These are phyloP conservation scores for Caerostris extrusa DNA, from an alignment of 1,140 invertebrate species.

Conservation along the genomic window DNA sequence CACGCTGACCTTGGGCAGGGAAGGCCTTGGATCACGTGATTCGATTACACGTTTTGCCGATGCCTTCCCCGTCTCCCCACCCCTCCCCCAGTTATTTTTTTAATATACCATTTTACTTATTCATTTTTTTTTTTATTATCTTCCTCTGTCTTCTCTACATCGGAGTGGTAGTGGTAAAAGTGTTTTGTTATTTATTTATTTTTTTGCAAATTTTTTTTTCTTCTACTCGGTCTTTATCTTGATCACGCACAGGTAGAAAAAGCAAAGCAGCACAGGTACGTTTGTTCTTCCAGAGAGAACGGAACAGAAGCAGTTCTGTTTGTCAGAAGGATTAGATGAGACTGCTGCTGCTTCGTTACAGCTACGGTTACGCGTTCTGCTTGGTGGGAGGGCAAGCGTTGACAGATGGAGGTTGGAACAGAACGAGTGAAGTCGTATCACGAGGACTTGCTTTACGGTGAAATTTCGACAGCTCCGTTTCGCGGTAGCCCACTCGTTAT, in stretches of 20 bases:
- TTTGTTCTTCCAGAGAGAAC: neutral
- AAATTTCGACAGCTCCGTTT: no score
- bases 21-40: conserved; percentile 52
- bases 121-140: neutral
- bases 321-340: neutral
- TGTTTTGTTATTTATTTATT: no score
- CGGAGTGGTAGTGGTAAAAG: neutral
- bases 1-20: conserved; percentile 26
- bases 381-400: no score
- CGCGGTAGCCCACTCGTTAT: no score
- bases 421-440: no score
- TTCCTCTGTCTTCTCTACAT: neutral
- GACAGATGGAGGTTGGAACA: no score
- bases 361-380: no score
- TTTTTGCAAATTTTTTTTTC: neutral
- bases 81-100: neutral
- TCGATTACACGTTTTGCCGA: conserved; percentile 23
- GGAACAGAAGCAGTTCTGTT: neutral
- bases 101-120: conserved; percentile 33
- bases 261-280: neutral
- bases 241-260: neutral
- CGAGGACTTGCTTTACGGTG: no score
- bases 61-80: neutral
- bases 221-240: conserved; percentile 15
- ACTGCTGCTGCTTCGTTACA: neutral